Evolutionary conservation across 2,797 vertebrate species (phyloP).

Genomic region (Percopsis omiscomaycus): DNA sequence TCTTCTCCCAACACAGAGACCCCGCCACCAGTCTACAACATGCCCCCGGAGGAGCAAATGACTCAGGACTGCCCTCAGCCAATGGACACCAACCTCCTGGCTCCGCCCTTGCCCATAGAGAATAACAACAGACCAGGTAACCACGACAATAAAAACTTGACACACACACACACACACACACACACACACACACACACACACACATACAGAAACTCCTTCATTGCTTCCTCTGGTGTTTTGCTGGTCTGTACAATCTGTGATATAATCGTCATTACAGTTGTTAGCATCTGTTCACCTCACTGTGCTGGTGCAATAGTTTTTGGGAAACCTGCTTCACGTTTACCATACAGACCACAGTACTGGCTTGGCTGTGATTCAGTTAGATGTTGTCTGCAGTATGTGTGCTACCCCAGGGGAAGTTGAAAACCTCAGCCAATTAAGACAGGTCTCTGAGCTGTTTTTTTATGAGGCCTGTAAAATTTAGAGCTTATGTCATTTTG

Average conservation of each 20-base stretch:
- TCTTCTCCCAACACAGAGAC: slow-evolving; percentile 81
- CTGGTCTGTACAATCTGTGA: slow-evolving; percentile 32
- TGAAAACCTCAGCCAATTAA: slow-evolving; percentile 54
- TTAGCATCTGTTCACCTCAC: slow-evolving; percentile 52
- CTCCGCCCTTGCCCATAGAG: slow-evolving; percentile 86
- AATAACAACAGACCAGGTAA: slow-evolving; percentile 89
- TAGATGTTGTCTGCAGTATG: slow-evolving; percentile 33
- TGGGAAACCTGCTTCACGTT: slow-evolving; percentile 16
- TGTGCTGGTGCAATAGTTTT: slow-evolving; percentile 60
- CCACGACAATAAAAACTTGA: slow-evolving; percentile 16
- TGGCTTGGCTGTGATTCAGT: slow-evolving; percentile 28
- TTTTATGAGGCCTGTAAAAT: slow-evolving; percentile 68
- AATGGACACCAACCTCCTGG: slow-evolving; percentile 95
- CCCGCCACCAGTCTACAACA: slow-evolving; percentile 90
- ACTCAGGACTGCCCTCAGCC: slow-evolving; percentile 95
- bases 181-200: slow-evolving; percentile 3
- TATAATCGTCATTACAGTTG: slow-evolving; percentile 44
- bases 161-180: slow-evolving; percentile 5
- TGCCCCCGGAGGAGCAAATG: slow-evolving; percentile 96
- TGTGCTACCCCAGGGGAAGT: slow-evolving; percentile 41
- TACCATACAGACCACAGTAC: too few species aligned
- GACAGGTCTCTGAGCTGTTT: slow-evolving; percentile 42
- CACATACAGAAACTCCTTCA: slow-evolving; percentile 6
- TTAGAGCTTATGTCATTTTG: slow-evolving; percentile 56
- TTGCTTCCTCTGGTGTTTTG: slow-evolving; percentile 5